A percentile compares a stretch with the other conserved stretches of the same genome.
These are phyloP conservation scores for Seira ritae DNA, from an alignment of 2,888 invertebrate genomes.

Conservation along the genomic window DNA sequence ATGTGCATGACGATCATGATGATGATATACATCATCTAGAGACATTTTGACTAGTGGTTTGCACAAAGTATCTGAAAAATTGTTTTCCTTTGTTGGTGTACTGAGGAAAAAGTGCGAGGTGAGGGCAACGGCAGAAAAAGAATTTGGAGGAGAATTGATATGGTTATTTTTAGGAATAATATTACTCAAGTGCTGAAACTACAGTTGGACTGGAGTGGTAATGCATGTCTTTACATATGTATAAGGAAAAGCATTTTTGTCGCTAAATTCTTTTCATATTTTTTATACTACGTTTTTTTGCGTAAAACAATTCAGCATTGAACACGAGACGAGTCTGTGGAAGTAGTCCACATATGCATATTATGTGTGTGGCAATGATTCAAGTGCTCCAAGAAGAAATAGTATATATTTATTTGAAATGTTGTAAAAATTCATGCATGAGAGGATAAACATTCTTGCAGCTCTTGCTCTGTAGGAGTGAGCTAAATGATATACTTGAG, in stretches of 20 bases:
- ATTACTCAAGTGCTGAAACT: not conserved
- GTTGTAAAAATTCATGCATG: not conserved
- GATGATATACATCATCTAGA: too few relatives aligned
- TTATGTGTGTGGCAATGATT: too few relatives aligned
- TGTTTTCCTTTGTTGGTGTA: too few relatives aligned
- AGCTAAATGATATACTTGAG: not conserved
- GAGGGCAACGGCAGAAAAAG: constrained; percentile 47
- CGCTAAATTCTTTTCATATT: not conserved
- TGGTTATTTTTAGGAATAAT: constrained; percentile 6
- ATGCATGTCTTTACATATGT: too few relatives aligned
- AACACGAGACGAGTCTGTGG: too few relatives aligned
- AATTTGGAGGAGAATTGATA: not conserved
- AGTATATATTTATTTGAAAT: not conserved
- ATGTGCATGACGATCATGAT: too few relatives aligned
- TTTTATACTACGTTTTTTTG: not conserved
- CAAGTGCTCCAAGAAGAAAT: too few relatives aligned
- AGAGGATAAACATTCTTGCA: not conserved
- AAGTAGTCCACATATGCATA: not conserved
- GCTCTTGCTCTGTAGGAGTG: not conserved
- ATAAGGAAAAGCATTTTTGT: not conserved
- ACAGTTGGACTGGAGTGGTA: not conserved
- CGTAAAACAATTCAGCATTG: not conserved
- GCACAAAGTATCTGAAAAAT: too few relatives aligned
- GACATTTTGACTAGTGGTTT: too few relatives aligned
- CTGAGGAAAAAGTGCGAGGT: not conserved